phyloP scores from a whole-genome alignment of 2,113 vertebrate species.

The Erythrolamprus reginae region DNA sequence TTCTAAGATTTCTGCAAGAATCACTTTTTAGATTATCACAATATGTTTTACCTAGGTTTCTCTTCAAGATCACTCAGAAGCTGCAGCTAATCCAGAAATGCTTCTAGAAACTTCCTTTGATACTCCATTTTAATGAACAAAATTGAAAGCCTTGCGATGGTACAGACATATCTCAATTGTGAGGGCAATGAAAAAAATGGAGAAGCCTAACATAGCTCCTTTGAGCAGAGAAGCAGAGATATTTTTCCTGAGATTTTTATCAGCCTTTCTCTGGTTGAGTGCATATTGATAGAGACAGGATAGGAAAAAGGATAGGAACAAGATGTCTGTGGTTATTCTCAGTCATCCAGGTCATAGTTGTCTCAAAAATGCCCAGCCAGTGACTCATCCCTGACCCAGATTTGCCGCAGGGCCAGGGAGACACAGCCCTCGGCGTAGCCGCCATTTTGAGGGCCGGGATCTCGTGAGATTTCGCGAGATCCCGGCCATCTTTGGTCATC shows the following conservation, averaged over 20 bases:
- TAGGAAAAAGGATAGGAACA: background rate
- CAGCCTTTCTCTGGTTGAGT: background rate
- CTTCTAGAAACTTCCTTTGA: background rate
- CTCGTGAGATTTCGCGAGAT: no score
- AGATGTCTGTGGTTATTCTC: background rate
- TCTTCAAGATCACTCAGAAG: background rate
- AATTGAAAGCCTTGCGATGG: background rate
- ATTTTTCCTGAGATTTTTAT: background rate
- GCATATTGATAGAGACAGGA: background rate
- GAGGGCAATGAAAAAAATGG: background rate
- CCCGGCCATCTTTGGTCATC: no score
- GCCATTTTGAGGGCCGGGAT: no score
- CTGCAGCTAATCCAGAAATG: background rate
- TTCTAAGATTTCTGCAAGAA: background rate
- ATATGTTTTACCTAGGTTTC: background rate
- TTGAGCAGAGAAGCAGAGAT: background rate
- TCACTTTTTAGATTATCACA: background rate
- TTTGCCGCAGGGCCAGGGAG: no score
- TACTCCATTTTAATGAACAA: background rate
- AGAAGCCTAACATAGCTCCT: background rate
- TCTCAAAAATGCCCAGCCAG: no score
- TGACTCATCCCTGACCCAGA: no score
- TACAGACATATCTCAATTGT: background rate
- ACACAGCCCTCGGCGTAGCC: no score
- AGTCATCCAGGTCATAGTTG: no score